Conservation (phyloP, 1,140 invertebrate species). For the Ectropis grisescens region DNA sequence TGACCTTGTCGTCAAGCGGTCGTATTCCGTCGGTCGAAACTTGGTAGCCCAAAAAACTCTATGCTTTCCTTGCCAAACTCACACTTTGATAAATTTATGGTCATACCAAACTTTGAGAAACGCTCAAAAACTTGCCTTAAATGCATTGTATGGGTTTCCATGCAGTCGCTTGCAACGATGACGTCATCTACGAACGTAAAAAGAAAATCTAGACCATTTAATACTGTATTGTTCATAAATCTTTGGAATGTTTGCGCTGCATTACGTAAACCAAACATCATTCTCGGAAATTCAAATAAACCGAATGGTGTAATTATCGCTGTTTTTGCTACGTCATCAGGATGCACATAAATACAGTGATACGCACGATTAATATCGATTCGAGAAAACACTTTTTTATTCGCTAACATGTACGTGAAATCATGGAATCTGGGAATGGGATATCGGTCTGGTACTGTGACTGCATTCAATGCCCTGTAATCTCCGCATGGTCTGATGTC, state of each 20-base stretch:
- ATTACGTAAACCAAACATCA: slow-evolving; percentile 28
- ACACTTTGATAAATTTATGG: background rate
- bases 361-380: slow-evolving; percentile 24
- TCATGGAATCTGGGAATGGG: slow-evolving; percentile 26
- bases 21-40: background rate
- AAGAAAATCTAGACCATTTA: slow-evolving; percentile 11
- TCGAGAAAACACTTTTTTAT: slow-evolving; percentile 33
- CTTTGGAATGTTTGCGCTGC: slow-evolving; percentile 8
- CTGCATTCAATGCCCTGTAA: slow-evolving; percentile 32
- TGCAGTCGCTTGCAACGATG: slow-evolving; percentile 1
- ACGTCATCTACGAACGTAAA: slow-evolving; percentile 8
- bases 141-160: background rate
- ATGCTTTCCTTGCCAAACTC: background rate
- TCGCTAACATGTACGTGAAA: slow-evolving; percentile 15
- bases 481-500: slow-evolving; percentile 59
- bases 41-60: background rate
- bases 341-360: slow-evolving; percentile 4
- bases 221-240: slow-evolving; percentile 5
- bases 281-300: slow-evolving; percentile 10
- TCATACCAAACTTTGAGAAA: background rate
- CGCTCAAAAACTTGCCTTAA: background rate
- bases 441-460: slow-evolving; percentile 31
- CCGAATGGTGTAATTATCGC: slow-evolving; percentile 17
- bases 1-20: background rate
- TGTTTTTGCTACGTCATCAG: slow-evolving; percentile 11